These are phyloP conservation scores for Listronotus bonariensis DNA, from an alignment of 1,140 invertebrate genomes.

Conservation along the genomic window DNA sequence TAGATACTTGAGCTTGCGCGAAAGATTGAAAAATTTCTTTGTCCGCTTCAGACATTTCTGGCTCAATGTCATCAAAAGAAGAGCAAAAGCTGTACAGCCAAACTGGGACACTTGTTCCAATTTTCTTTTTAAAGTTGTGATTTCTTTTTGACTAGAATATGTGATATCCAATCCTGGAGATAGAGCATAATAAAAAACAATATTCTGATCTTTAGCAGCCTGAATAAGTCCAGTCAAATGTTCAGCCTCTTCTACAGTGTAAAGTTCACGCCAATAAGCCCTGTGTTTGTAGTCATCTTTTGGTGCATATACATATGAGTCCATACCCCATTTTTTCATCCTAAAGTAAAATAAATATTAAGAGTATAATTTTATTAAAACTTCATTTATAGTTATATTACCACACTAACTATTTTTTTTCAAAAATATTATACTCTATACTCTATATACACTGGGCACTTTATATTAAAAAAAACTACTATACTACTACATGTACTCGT, in stretches of 20 bases:
- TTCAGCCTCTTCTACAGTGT: conserved; percentile 96
- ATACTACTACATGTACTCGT: no score
- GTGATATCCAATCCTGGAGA: conserved; percentile 97
- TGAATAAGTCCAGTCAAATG: conserved; percentile 91
- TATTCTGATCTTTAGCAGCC: conserved; percentile 83
- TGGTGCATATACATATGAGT: conserved; percentile 97
- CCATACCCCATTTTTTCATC: conserved; percentile 93
- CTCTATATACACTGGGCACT: no score
- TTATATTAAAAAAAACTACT: no score
- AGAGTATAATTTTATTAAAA: no score
- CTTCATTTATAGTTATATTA: no score
- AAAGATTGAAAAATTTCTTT: conserved; percentile 97
- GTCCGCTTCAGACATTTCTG: conserved; percentile 95
- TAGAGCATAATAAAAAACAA: conserved; percentile 96
- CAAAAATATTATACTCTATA: no score
- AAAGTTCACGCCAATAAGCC: conserved; percentile 95
- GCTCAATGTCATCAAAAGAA: conserved; percentile 98
- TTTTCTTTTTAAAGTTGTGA: conserved; percentile 87
- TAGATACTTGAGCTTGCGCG: conserved; percentile 95
- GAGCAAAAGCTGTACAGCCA: conserved; percentile 93
- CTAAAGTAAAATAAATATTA: conserved; percentile 60
- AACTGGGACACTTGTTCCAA: conserved; percentile 94
- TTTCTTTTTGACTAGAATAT: conserved; percentile 94
- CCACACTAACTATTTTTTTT: no score
- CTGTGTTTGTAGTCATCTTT: conserved; percentile 98